A percentile compares a stretch with the other conserved stretches of the same genome.
Evolutionary conservation across 2,888 invertebrate species (phyloP).

Genomic region (Cremastinae sp.): DNA sequence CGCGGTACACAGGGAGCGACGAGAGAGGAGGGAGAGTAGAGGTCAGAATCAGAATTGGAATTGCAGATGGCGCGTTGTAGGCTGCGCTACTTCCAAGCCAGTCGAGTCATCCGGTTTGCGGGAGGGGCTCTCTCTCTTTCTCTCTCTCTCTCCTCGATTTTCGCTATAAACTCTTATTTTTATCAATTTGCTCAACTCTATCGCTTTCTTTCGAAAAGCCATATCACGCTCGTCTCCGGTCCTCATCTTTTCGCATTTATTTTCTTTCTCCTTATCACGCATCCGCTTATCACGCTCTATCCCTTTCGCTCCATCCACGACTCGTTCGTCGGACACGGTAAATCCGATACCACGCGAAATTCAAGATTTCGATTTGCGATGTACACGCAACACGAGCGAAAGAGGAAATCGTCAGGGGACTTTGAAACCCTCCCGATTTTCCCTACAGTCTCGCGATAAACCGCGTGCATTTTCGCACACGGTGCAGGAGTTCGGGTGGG

Average conservation of each 20-base stretch:
- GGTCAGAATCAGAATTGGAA: conserved; percentile 71
- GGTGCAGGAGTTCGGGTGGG: conserved; percentile 57
- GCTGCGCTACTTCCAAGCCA: conserved; percentile 69
- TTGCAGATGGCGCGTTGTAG: conserved; percentile 75
- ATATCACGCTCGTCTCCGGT: no score
- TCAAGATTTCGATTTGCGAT: not conserved
- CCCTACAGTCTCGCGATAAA: conserved; percentile 32
- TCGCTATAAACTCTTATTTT: conserved; percentile 15
- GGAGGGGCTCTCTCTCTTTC: conserved; percentile 61
- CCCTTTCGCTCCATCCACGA: no score
- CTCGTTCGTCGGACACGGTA: not conserved
- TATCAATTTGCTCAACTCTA: not conserved
- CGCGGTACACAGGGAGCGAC: conserved; percentile 59
- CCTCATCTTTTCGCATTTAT: no score
- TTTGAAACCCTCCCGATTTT: conserved; percentile 58
- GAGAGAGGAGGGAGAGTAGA: conserved; percentile 65
- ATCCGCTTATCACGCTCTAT: no score
- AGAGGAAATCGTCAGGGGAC: conserved; percentile 59
- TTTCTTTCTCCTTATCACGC: no score
- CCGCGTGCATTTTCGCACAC: conserved; percentile 29
- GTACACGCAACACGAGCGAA: conserved; percentile 24
- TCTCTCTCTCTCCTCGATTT: conserved; percentile 31
- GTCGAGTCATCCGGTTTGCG: conserved; percentile 69
- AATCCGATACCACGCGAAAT: no score
- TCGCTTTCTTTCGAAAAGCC: no score